Conservation (phyloP, 1,140 invertebrate genomes). For the Melipona quadrifasciata region DNA sequence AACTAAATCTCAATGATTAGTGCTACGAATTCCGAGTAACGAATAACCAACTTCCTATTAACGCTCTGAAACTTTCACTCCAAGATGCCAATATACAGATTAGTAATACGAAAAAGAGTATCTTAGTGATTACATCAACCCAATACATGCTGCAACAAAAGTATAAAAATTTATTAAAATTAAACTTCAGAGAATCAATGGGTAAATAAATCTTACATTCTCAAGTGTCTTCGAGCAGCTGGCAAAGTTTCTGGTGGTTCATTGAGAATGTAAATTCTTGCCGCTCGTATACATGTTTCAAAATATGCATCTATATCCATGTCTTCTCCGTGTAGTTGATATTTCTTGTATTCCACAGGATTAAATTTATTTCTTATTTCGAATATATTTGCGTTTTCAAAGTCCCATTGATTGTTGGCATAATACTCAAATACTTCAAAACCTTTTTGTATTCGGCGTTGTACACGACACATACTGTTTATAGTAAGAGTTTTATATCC, state of each 20-base stretch:
- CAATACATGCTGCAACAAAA: slow-evolving; percentile 84
- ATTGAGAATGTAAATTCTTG: slow-evolving; percentile 90
- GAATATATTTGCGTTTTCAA: slow-evolving; percentile 85
- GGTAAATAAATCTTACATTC: slow-evolving; percentile 83
- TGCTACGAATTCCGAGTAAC: slow-evolving; percentile 45
- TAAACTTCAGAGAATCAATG: slow-evolving; percentile 37
- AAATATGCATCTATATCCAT: slow-evolving; percentile 89
- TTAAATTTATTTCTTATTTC: slow-evolving; percentile 84
- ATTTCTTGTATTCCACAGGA: slow-evolving; percentile 84
- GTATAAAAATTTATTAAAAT: neutral
- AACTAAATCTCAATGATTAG: slow-evolving; percentile 27
- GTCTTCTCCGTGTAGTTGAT: slow-evolving; percentile 87
- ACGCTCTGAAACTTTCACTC: slow-evolving; percentile 73
- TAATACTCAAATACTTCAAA: slow-evolving; percentile 94
- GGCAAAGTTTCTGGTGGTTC: slow-evolving; percentile 91
- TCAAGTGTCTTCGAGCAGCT: slow-evolving; percentile 88
- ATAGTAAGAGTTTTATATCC: slow-evolving; percentile 11
- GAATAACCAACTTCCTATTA: slow-evolving; percentile 60
- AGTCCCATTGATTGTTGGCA: slow-evolving; percentile 93
- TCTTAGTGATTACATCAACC: slow-evolving; percentile 81
- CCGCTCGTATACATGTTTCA: slow-evolving; percentile 87
- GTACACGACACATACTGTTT: slow-evolving; percentile 87
- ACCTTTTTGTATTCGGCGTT: slow-evolving; percentile 89
- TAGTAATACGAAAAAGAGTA: slow-evolving; percentile 78
- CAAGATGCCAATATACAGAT: slow-evolving; percentile 76